Percentiles rank a stretch among this genome's conserved stretches.
phyloP scores from a whole-genome alignment of 2,888 invertebrate species.

The Baccha elongata region DNA sequence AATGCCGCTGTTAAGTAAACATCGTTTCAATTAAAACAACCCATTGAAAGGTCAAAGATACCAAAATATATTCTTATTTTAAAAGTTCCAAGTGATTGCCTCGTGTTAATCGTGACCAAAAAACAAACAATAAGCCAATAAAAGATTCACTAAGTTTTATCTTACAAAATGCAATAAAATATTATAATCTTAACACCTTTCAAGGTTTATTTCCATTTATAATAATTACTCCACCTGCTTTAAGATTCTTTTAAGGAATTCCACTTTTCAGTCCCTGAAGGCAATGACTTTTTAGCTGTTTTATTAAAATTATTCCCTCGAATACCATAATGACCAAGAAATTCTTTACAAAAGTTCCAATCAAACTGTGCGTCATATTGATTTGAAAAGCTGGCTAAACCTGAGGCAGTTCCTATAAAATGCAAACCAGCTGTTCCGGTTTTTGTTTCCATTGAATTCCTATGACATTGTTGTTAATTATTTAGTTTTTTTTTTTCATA shows the following conservation, averaged over 20 bases:
- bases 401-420: slow-evolving; percentile 51
- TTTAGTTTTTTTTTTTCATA: slow-evolving; percentile 20
- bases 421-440: slow-evolving; percentile 64
- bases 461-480: slow-evolving; percentile 36
- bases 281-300: slow-evolving; percentile 11
- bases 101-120: slow-evolving; percentile 13
- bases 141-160: slow-evolving; percentile 26
- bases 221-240: slow-evolving; percentile 42
- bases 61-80: background rate
- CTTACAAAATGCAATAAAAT: slow-evolving; percentile 31
- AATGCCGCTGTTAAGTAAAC: too few species aligned
- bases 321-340: slow-evolving; percentile 49
- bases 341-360: slow-evolving; percentile 35
- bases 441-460: slow-evolving; percentile 32
- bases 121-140: slow-evolving; percentile 19
- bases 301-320: slow-evolving; percentile 39
- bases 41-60: slow-evolving; percentile 10
- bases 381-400: slow-evolving; percentile 42
- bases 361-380: slow-evolving; percentile 40
- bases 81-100: slow-evolving; percentile 11
- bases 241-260: slow-evolving; percentile 43
- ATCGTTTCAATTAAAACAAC: background rate
- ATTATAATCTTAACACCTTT: slow-evolving; percentile 42
- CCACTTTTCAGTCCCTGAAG: slow-evolving; percentile 15
- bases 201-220: slow-evolving; percentile 49